Conservation (phyloP, 2,797 vertebrate genomes). For the Chaunax sp. region DNA sequence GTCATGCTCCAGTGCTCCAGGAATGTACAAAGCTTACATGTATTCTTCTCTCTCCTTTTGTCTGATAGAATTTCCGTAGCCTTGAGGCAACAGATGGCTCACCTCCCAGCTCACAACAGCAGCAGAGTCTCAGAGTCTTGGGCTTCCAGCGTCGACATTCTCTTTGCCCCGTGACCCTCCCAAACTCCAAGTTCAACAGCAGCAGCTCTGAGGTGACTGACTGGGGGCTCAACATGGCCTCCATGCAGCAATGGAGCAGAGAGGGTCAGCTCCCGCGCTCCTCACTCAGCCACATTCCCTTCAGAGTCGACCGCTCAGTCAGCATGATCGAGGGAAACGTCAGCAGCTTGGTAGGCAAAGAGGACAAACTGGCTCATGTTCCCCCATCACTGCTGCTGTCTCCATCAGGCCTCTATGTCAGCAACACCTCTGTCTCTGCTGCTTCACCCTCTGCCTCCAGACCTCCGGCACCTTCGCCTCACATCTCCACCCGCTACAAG, state of each 20-base stretch:
- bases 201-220: conserved; percentile 54
- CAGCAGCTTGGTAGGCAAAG: conserved; percentile 20
- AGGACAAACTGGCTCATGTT: conserved; percentile 28
- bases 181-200: conserved; percentile 85
- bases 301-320: conserved; percentile 85
- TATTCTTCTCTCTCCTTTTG: conserved; percentile 47
- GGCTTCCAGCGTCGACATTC: conserved; percentile 84
- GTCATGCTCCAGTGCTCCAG: conserved; percentile 37
- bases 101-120: conserved; percentile 40
- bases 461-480: conserved; percentile 32
- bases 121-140: conserved; percentile 62
- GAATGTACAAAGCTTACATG: conserved; percentile 49
- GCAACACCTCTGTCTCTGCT: conserved; percentile 54
- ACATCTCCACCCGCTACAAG: conserved; percentile 86
- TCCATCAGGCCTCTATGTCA: conserved; percentile 74
- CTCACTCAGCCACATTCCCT: conserved; percentile 83
- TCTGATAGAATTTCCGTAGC: conserved; percentile 78
- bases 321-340: conserved; percentile 85
- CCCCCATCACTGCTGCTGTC: conserved; percentile 54
- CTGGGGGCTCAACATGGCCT: conserved; percentile 62
- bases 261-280: conserved; percentile 75
- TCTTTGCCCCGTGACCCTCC: conserved; percentile 83
- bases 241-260: conserved; percentile 69
- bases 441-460: conserved; percentile 32
- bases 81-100: conserved; percentile 73